These are phyloP conservation scores for Drosophila albomicans DNA, from an alignment of 1,140 invertebrate species.

Conservation along the genomic window DNA sequence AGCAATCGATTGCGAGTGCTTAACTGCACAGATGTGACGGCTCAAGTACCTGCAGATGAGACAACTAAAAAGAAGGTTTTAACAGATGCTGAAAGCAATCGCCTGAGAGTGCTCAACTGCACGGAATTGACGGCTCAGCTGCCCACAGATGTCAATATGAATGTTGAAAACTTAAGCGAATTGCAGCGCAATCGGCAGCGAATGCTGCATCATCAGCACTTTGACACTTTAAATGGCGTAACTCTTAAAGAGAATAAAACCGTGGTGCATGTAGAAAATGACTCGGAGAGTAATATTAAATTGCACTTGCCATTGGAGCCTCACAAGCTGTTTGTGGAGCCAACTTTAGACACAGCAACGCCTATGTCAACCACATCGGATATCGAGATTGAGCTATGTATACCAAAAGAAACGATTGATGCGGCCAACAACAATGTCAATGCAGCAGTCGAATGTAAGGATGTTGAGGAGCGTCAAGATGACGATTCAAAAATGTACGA, in stretches of 20 bases:
- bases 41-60: conserved; percentile 41
- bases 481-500: too few species aligned
- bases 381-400: conserved; percentile 22
- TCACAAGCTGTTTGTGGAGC: conserved; percentile 38
- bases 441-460: not conserved
- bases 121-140: conserved; percentile 21
- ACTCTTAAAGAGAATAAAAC: not conserved
- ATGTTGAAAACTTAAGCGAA: conserved; percentile 64
- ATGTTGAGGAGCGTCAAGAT: not conserved
- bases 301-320: conserved; percentile 40
- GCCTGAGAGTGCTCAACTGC: conserved; percentile 73
- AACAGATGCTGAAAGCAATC: conserved; percentile 76
- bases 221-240: conserved; percentile 49
- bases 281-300: not conserved
- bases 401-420: conserved; percentile 33
- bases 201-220: conserved; percentile 69
- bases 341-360: conserved; percentile 12
- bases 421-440: conserved; percentile 30
- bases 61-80: not conserved
- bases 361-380: conserved; percentile 84
- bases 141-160: conserved; percentile 68
- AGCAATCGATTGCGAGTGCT: conserved; percentile 83
- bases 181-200: conserved; percentile 72
- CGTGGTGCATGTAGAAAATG: conserved; percentile 22
- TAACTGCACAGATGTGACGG: conserved; percentile 22